These are phyloP conservation scores for Troides aeacus DNA, from an alignment of 2,888 invertebrate species.

Conservation along the genomic window DNA sequence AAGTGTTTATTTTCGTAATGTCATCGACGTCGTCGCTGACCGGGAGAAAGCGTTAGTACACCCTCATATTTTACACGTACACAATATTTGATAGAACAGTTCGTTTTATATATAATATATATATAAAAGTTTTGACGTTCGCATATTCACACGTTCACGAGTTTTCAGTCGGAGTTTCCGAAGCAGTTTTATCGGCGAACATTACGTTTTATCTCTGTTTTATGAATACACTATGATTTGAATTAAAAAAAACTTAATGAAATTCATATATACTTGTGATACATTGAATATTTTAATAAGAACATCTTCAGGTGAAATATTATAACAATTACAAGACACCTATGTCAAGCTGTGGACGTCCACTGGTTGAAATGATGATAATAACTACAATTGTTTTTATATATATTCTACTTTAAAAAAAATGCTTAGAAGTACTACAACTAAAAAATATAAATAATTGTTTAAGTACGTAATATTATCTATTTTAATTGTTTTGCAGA, in stretches of 20 bases:
- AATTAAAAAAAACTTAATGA: not conserved
- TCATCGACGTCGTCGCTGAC: conserved; percentile 64
- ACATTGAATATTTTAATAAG: too few relatives aligned
- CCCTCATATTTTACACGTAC: conserved; percentile 43
- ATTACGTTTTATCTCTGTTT: not conserved
- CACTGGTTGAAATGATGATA: too few relatives aligned
- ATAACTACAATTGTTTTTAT: too few relatives aligned
- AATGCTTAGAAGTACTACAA: too few relatives aligned
- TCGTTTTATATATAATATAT: not conserved
- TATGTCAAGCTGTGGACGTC: too few relatives aligned
- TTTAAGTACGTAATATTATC: too few relatives aligned
- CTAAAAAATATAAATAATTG: too few relatives aligned
- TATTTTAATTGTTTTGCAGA: too few relatives aligned
- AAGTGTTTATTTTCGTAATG: conserved; percentile 63
- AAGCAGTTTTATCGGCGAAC: not conserved
- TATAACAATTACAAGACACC: too few relatives aligned
- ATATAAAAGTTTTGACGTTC: conserved; percentile 9
- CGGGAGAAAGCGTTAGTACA: conserved; percentile 70
- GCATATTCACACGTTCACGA: conserved; percentile 1
- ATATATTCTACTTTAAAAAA: too few relatives aligned
- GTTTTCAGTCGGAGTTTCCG: not conserved
- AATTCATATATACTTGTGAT: too few relatives aligned
- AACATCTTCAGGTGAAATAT: too few relatives aligned
- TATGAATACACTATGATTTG: not conserved
- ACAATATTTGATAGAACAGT: conserved; percentile 4